phyloP scores from a whole-genome alignment of 2,113 vertebrate genomes.

The Ammodytes marinus region DNA sequence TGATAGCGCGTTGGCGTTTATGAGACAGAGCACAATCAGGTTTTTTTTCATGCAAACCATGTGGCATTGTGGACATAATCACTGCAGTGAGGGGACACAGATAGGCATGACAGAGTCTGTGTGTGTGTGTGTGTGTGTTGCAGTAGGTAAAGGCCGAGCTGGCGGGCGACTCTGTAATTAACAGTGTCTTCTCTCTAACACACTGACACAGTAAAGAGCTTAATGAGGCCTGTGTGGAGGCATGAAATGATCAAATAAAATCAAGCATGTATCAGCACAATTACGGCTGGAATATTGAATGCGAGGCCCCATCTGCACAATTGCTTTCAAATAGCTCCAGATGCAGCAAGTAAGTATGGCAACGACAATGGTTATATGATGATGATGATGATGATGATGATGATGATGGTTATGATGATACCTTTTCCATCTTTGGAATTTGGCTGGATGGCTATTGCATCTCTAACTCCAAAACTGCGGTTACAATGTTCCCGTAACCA shows the following conservation, averaged over 20 bases:
- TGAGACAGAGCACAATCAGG: constrained; percentile 24
- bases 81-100: not conserved
- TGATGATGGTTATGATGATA: constrained; percentile 2
- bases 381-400: constrained; percentile 1
- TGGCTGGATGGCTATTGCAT: not conserved
- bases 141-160: not conserved
- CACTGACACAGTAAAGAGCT: constrained; percentile 41
- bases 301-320: constrained; percentile 43
- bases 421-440: constrained; percentile 4
- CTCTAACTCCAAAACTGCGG: not conserved
- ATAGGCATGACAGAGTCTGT: not conserved
- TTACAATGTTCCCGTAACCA: not conserved
- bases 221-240: constrained; percentile 68
- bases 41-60: constrained; percentile 37
- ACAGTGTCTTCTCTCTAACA: constrained; percentile 39
- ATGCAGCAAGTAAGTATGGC: constrained; percentile 45
- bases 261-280: constrained; percentile 51
- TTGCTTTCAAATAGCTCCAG: constrained; percentile 46
- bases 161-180: constrained; percentile 55
- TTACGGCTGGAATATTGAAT: constrained; percentile 61
- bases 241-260: constrained; percentile 70
- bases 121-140: not conserved
- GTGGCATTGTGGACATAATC: constrained; percentile 43
- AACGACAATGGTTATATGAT: constrained; percentile 15
- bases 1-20: constrained; percentile 35